A percentile compares a stretch with the other conserved stretches of the same genome.
These are phyloP conservation scores for Leptopilina drosophilae DNA, from an alignment of 2,888 invertebrate species.

Conservation along the genomic window DNA sequence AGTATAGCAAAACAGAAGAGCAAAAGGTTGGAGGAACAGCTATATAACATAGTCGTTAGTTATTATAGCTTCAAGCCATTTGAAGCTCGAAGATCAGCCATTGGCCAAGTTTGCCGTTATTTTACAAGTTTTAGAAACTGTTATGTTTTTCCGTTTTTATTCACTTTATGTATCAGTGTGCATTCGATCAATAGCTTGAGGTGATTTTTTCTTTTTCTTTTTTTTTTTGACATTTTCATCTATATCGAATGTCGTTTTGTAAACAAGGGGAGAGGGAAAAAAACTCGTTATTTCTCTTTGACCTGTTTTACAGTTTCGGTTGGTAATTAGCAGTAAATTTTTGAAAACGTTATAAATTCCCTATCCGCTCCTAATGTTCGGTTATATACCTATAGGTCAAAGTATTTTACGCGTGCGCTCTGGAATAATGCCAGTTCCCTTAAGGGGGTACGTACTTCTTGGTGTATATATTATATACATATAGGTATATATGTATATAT, in stretches of 20 bases:
- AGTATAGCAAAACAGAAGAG: neutral
- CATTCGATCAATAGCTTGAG: constrained; percentile 29
- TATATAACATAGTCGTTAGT: constrained; percentile 23
- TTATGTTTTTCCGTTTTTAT: constrained; percentile 28
- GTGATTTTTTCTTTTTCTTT: neutral
- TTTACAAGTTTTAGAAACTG: constrained; percentile 17
- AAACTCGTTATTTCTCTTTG: neutral
- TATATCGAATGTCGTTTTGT: constrained; percentile 17
- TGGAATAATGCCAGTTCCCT: constrained; percentile 31
- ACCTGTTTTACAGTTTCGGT: constrained; percentile 1
- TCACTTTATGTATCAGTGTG: neutral
- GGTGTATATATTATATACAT: neutral
- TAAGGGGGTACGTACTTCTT: neutral
- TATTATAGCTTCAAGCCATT: constrained; percentile 31
- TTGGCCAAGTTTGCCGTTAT: constrained; percentile 24
- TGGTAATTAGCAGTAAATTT: constrained; percentile 39
- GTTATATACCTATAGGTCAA: neutral
- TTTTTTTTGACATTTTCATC: neutral
- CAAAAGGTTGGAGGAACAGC: constrained; percentile 2
- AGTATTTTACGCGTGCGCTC: constrained; percentile 16
- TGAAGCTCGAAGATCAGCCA: constrained; percentile 17
- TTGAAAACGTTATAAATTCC: constrained; percentile 29
- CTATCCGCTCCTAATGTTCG: constrained; percentile 18
- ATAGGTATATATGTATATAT: too few species aligned
- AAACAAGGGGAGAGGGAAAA: too few species aligned